Conservation (phyloP, 2,113 vertebrate genomes). For the Herpailurus yagouaroundi region DNA sequence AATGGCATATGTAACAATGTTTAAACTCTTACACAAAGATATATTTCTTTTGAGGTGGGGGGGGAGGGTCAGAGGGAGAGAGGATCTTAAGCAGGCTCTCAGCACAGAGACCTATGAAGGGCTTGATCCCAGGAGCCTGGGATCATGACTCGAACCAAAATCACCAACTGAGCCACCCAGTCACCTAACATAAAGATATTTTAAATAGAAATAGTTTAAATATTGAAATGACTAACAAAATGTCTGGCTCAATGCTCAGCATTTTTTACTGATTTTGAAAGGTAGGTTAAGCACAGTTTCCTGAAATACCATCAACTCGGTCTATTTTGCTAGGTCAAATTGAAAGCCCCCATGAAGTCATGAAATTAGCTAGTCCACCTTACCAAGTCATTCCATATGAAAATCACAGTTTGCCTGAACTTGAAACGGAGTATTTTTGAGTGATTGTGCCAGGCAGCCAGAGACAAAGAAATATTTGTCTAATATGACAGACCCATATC, state of each 20-base stretch:
- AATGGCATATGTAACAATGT: not conserved
- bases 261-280: slow-evolving; percentile 5
- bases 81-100: too few relatives aligned
- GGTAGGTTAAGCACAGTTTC: not conserved
- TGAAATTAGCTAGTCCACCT: not conserved
- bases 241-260: not conserved
- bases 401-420: not conserved
- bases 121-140: too few relatives aligned
- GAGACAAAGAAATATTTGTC: not conserved
- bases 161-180: too few relatives aligned
- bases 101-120: too few relatives aligned
- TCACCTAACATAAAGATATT: not conserved
- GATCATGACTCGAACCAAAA: too few relatives aligned
- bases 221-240: not conserved
- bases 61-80: too few relatives aligned
- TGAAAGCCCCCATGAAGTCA: not conserved
- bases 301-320: not conserved
- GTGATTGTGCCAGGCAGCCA: not conserved
- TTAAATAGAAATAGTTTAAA: not conserved
- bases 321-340: not conserved
- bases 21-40: not conserved
- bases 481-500: not conserved
- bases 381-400: not conserved
- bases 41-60: not conserved
- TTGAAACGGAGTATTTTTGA: not conserved